Conservation (phyloP, 2,797 vertebrate species). For the Capromys pilorides region DNA sequence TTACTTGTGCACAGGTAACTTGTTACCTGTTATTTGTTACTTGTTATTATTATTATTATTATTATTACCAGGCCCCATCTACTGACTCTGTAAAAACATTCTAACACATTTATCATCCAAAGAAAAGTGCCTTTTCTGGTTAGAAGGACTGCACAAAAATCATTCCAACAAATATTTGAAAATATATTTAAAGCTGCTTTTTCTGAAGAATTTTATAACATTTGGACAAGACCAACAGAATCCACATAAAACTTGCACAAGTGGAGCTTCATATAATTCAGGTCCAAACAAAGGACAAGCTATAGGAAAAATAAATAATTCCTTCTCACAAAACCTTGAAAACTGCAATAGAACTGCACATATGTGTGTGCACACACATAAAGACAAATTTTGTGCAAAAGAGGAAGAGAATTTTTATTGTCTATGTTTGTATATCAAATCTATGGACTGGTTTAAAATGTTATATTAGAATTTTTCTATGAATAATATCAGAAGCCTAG, state of each 20-base stretch:
- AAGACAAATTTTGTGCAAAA: neutral
- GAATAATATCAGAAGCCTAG: neutral
- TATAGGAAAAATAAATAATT: neutral
- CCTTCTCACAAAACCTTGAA: neutral
- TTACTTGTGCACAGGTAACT: neutral
- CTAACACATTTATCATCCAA: conserved; percentile 45
- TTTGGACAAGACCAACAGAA: neutral
- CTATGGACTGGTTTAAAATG: neutral
- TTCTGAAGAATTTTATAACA: neutral
- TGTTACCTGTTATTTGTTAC: neutral
- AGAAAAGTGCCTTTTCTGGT: conserved; percentile 38
- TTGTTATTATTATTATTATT: conserved; percentile 28
- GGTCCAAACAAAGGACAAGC: neutral
- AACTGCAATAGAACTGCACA: neutral
- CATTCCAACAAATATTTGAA: conserved; percentile 12
- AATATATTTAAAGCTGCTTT: conserved; percentile 20
- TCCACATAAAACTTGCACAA: neutral
- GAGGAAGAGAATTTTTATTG: neutral
- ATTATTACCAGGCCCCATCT: conserved; percentile 58
- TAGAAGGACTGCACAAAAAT: conserved; percentile 12
- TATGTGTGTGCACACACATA: neutral
- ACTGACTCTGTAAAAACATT: conserved; percentile 43
- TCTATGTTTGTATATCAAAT: neutral
- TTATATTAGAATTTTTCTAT: neutral
- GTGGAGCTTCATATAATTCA: neutral